phyloP scores from a whole-genome alignment of 2,113 vertebrate genomes.

The Rhinichthys klamathensis region DNA sequence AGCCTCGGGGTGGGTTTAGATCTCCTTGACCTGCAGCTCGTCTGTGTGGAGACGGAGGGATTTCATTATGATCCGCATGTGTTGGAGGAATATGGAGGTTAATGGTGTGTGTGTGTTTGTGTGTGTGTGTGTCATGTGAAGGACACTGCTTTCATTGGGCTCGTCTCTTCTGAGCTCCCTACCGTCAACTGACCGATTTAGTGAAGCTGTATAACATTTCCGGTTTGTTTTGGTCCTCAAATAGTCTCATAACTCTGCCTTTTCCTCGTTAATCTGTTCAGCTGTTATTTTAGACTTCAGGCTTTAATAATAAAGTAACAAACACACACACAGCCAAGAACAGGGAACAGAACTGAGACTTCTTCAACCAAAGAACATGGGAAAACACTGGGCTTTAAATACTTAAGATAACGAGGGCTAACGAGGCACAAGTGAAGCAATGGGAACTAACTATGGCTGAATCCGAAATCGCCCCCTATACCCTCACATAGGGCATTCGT shows the following conservation, averaged over 20 bases:
- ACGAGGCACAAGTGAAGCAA: too few relatives aligned
- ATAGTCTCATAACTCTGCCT: not conserved
- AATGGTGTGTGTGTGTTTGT: not conserved
- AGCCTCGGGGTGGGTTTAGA: not conserved
- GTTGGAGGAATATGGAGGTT: not conserved
- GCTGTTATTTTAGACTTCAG: not conserved
- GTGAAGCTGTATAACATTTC: not conserved
- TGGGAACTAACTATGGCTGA: too few relatives aligned
- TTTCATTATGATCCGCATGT: not conserved
- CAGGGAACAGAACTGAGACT: too few relatives aligned
- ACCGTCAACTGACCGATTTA: too few relatives aligned
- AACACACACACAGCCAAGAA: too few relatives aligned
- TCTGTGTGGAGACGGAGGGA: not conserved
- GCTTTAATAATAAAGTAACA: too few relatives aligned
- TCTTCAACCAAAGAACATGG: too few relatives aligned
- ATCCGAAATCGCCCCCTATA: too few relatives aligned
- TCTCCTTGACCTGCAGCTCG: slow-evolving; percentile 7
- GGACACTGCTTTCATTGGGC: not conserved
- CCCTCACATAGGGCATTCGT: too few relatives aligned
- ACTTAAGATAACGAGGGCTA: too few relatives aligned
- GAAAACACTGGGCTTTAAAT: too few relatives aligned
- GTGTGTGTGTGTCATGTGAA: not conserved
- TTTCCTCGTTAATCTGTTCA: not conserved
- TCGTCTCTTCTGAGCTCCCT: too few relatives aligned
- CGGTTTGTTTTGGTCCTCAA: not conserved